Evolutionary conservation across 2,888 invertebrate genomes (phyloP), one percentile per base, ranked within the genome.

Genomic region (Capitulum mitella): DNA sequence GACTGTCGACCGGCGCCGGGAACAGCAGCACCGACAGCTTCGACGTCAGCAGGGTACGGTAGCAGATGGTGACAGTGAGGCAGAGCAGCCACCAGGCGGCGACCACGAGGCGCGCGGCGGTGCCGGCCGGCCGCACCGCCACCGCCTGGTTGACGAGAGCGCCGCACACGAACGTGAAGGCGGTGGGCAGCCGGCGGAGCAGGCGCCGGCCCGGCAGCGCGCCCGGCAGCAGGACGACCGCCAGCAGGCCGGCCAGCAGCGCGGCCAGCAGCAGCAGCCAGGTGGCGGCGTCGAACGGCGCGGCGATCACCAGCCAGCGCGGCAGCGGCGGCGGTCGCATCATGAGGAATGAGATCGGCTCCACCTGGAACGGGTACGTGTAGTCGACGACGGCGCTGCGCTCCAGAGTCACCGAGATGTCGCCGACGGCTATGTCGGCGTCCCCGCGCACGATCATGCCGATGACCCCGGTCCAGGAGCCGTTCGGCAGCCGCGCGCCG

Each of bases 41-140:
- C 92, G 8, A 92, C 92, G 85, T 91, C 91, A 82, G 92, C 92
- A 14, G 86, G 92, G 79, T 89, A 91, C 82, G 90, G 91, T 77
- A 90, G 91, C 80, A 34, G 70, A 70, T 70, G 37, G 70, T 32
- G 6, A 70, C 3, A 1, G 37, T 70, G 81, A 82, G 8, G 79
- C 81, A 48, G 79, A 82, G 78, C 83, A 83, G 3, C 89, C 79
- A 88, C 91, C 78, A 90, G 90, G 77, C 86, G 89, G 78, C 84
- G 87, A 77, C 85, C 86, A 64, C 84, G 86, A 77, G 22, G 22
- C 70, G 70, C 2, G 1, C 10, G 22, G 19, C 34, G 34, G 37
- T 1, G 34, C 6, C 37, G 70, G 6, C 6, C 70, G 34, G 70
- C 19, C 22, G 22, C 70, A 70, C 37, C 3, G 5, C 5, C 22